Conservation (phyloP, 1,140 invertebrate genomes). For the Arion vulgaris region DNA sequence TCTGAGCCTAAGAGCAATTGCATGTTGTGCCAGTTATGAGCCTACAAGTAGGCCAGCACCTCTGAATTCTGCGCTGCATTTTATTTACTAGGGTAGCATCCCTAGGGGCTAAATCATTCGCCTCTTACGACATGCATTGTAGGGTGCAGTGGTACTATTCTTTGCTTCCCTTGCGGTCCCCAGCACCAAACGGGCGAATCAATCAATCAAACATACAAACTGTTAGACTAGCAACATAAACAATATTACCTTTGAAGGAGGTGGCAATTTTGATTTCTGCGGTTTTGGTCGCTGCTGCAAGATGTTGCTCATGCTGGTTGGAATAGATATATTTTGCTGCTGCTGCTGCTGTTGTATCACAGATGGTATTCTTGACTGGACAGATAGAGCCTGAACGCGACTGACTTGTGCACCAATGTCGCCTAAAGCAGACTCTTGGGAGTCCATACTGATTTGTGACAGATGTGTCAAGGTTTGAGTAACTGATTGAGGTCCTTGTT, state of each 20-base stretch:
- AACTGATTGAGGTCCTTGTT: neutral
- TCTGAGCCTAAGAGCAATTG: no score
- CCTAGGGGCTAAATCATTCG: no score
- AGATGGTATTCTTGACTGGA: constrained; percentile 42
- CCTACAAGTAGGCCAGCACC: no score
- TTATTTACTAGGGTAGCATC: no score
- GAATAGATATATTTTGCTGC: constrained; percentile 36
- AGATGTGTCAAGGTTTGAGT: constrained; percentile 25
- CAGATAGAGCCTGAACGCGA: constrained; percentile 19
- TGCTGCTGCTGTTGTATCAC: constrained; percentile 44
- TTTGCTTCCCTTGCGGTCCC: no score
- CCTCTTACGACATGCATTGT: no score
- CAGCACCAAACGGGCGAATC: no score
- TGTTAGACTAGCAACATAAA: no score
- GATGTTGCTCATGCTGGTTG: constrained; percentile 51
- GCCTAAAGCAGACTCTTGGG: neutral
- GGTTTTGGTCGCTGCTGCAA: constrained; percentile 77
- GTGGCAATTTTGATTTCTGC: constrained; percentile 86
- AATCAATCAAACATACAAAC: no score
- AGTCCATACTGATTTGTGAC: constrained; percentile 4
- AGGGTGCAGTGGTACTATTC: no score
- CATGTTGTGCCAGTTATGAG: no score
- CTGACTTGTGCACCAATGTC: neutral
- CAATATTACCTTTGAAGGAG: constrained; percentile 84
- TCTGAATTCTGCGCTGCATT: no score